phyloP scores from a whole-genome alignment of 1,140 invertebrate species.

The Daktulosphaira vitifoliae region DNA sequence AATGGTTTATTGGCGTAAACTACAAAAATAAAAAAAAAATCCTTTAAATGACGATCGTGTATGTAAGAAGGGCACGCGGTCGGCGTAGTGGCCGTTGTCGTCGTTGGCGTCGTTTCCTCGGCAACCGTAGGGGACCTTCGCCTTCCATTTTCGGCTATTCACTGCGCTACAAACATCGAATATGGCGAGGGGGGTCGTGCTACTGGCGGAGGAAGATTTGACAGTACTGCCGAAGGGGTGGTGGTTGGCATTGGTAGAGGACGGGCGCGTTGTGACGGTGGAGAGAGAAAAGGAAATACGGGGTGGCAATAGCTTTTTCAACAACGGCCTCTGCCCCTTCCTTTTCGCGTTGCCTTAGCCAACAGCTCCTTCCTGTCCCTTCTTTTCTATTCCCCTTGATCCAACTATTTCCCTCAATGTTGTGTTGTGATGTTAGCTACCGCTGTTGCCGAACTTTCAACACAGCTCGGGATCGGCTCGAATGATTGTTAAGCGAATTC shows the following conservation, averaged over 20 bases:
- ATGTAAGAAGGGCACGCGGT: background rate
- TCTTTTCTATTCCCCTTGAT: background rate
- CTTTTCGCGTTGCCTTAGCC: background rate
- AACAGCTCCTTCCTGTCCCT: conserved; percentile 2
- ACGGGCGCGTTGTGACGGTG: too few relatives aligned
- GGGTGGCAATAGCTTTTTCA: conserved; percentile 25
- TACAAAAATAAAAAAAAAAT: too few relatives aligned
- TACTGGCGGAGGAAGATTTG: background rate
- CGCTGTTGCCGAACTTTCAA: background rate
- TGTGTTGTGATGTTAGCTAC: conserved; percentile 17
- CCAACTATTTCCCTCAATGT: too few relatives aligned
- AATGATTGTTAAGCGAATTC: too few relatives aligned
- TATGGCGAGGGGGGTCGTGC: background rate
- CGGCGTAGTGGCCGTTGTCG: background rate
- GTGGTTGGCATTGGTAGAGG: too few relatives aligned
- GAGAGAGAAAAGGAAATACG: background rate
- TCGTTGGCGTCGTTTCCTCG: conserved; percentile 26
- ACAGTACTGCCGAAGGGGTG: too few relatives aligned
- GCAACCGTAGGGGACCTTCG: conserved; percentile 23
- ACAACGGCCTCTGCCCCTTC: background rate
- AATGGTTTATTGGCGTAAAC: too few relatives aligned
- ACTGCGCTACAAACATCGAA: background rate
- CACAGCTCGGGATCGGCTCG: too few relatives aligned
- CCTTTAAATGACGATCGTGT: too few relatives aligned
- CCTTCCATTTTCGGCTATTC: conserved; percentile 19